phyloP scores from a whole-genome alignment of 2,113 vertebrate genomes.

The Martes martes region DNA sequence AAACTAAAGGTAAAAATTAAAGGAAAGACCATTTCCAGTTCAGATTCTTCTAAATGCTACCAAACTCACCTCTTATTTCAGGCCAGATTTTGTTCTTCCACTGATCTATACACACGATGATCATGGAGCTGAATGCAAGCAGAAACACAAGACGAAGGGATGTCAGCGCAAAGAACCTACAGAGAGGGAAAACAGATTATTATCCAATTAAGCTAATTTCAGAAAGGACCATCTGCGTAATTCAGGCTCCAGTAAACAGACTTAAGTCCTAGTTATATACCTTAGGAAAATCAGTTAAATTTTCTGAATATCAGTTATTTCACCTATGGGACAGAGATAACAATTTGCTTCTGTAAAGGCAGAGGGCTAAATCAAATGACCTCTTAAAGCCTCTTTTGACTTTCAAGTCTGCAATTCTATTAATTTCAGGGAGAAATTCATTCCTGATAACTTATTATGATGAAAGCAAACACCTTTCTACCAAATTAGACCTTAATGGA shows the following conservation, averaged over 20 bases:
- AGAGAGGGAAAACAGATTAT: conserved; percentile 19
- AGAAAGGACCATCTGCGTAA: not conserved
- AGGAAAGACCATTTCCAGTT: not conserved
- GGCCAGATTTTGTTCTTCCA: conserved; percentile 96
- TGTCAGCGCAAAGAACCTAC: conserved; percentile 94
- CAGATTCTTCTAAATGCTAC: not conserved
- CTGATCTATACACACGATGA: conserved; percentile 89
- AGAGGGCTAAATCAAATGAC: not conserved
- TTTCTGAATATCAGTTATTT: not conserved
- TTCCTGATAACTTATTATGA: not conserved
- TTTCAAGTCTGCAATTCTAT: not conserved
- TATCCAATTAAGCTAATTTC: not conserved
- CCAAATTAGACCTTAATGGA: not conserved
- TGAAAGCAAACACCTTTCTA: not conserved
- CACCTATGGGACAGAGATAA: not conserved
- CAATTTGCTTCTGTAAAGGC: not conserved
- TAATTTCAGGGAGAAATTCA: conserved; percentile 30
- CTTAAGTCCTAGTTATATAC: not conserved
- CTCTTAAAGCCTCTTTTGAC: not conserved
- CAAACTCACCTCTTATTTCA: conserved; percentile 88
- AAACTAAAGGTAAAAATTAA: conserved; percentile 11
- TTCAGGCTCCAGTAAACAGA: not conserved
- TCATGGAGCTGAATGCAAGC: conserved; percentile 84
- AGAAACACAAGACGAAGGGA: conserved; percentile 93
- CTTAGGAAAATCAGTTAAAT: not conserved